Evolutionary conservation across 2,113 vertebrate genomes (phyloP), one percentile per base, ranked within the genome.

Genomic region (Chiloscyllium plagiosum): DNA sequence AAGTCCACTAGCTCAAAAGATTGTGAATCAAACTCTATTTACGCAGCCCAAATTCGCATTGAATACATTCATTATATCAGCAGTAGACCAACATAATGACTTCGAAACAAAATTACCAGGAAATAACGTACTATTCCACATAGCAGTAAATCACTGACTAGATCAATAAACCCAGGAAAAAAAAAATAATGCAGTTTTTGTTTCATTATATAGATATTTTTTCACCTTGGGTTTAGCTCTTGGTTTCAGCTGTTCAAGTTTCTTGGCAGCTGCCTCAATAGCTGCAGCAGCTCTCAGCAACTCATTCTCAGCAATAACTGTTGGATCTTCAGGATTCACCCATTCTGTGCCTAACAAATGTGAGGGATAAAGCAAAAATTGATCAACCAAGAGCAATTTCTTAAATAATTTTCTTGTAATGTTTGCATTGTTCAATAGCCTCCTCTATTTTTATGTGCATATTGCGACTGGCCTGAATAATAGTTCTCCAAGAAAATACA

Each of bases 251-350:
- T 99, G 99, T 97, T 99, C 99, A 97, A 99, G 97, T 97, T 99
- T 99, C 97, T 99, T 99, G 97, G 99, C 99, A 65, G 99, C 99
- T n/a, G 99, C 99, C 97, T 99, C 99, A 90, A 99, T 99, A 29
- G 99, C 99, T 0, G 99, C 99, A 0, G 99, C 99, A 0, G 99
- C 99, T 66, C 99, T 99, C 96, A 99, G 96, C 70, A 99, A 98
- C 96, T 99, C 99, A 0, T 99, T 99, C 97, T 99, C 99, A 4
- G 99, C 99, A 0, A 99, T 99, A 97, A 99, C 99, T 0, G 99
- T 99, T 95, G 99, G 99, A 96, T 99, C 99, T 96, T 99, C 99
- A 0, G 99, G 99, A 96, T 99, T 99, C 83, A 99, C 99, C 99
- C 99, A 99, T 95, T 99, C 98, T 0, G 98, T 98, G 78, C 98